phyloP scores from a whole-genome alignment of 1,140 invertebrate genomes.

The Drosophila kanapiae region DNA sequence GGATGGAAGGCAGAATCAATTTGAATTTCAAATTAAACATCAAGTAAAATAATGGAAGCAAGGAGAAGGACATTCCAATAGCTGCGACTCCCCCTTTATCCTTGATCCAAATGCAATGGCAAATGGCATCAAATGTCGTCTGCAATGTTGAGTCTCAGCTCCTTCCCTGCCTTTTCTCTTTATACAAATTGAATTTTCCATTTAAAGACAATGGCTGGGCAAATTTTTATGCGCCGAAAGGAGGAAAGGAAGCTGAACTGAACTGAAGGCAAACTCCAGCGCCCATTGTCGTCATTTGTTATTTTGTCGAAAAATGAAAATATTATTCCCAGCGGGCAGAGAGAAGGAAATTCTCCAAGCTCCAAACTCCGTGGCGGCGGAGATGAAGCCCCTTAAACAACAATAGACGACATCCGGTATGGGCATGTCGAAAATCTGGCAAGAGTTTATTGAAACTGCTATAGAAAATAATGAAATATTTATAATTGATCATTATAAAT shows the following conservation, averaged over 20 bases:
- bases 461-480: background rate
- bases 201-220: constrained; percentile 72
- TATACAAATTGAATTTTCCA: constrained; percentile 73
- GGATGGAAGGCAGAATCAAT: constrained; percentile 53
- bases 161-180: constrained; percentile 9
- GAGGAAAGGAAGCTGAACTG: background rate
- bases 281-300: constrained; percentile 59
- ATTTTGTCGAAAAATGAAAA: constrained; percentile 71
- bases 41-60: constrained; percentile 21
- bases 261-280: constrained; percentile 7
- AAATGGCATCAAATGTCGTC: constrained; percentile 71
- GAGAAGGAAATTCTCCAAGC: background rate
- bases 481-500: background rate
- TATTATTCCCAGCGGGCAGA: constrained; percentile 66
- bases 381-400: constrained; percentile 7
- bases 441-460: background rate
- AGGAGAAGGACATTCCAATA: constrained; percentile 24
- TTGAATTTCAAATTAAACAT: constrained; percentile 74
- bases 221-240: constrained; percentile 51
- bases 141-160: background rate
- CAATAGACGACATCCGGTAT: constrained; percentile 5
- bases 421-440: background rate
- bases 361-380: background rate
- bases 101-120: constrained; percentile 54
- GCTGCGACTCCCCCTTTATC: constrained; percentile 40